phyloP scores from a whole-genome alignment of 2,113 vertebrate genomes.

The Zosterops lateralis region DNA sequence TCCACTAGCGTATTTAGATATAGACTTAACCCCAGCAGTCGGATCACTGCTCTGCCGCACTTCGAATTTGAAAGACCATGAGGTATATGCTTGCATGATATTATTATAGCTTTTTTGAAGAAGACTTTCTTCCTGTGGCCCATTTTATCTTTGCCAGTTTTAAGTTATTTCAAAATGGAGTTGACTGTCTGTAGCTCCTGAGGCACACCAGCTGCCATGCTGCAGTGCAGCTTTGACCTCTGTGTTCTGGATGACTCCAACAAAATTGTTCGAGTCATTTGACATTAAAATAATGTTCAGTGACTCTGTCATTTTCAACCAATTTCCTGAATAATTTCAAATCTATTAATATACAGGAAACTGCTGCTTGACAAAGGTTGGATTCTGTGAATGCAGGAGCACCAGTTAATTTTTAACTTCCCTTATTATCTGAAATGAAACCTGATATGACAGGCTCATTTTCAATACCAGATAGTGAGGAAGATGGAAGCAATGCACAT shows the following conservation, averaged over 20 bases:
- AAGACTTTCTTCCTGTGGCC: not conserved
- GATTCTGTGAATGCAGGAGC: slow-evolving; percentile 61
- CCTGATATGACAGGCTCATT: slow-evolving; percentile 44
- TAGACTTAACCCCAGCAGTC: not conserved
- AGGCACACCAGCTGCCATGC: not conserved
- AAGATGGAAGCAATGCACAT: not conserved
- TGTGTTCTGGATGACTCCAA: slow-evolving; percentile 64
- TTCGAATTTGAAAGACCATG: not conserved
- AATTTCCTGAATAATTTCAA: slow-evolving; percentile 80
- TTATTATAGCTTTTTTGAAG: not conserved
- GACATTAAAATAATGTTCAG: slow-evolving; percentile 73
- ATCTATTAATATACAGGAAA: slow-evolving; percentile 77
- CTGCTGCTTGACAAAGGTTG: slow-evolving; percentile 71
- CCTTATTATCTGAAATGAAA: slow-evolving; percentile 67
- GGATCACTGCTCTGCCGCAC: not conserved
- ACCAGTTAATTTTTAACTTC: slow-evolving; percentile 65
- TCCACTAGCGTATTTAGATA: not conserved
- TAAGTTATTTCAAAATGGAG: not conserved
- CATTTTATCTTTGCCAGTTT: not conserved
- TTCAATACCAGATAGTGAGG: slow-evolving; percentile 43
- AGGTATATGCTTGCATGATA: not conserved
- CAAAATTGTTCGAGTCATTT: slow-evolving; percentile 60
- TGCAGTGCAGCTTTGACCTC: slow-evolving; percentile 34
- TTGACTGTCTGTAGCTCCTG: not conserved
- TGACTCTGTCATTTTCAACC: slow-evolving; percentile 70